Conservation (phyloP, 1,140 invertebrate genomes). For the Drosophila tristis region DNA sequence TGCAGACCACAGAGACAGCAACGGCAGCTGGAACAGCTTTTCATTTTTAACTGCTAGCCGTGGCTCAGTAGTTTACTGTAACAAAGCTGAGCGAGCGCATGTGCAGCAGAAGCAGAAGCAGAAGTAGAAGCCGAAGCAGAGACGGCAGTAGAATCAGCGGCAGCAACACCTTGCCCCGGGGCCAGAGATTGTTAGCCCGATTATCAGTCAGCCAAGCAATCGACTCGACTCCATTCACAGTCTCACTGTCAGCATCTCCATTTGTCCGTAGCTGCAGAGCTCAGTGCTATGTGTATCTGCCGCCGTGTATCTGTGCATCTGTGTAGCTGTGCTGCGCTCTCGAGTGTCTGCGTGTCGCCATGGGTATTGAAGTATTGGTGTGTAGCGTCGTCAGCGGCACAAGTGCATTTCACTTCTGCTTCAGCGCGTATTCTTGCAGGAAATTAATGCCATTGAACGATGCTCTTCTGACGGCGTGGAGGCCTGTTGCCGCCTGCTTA, state of each 20-base stretch:
- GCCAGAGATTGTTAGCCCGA: constrained; percentile 52
- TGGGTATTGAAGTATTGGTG: constrained; percentile 46
- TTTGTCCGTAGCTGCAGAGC: constrained; percentile 22
- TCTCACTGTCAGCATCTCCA: constrained; percentile 32
- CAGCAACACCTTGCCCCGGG: constrained; percentile 20
- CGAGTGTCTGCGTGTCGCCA: constrained; percentile 11
- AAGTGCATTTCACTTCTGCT: constrained; percentile 75
- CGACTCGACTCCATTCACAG: constrained; percentile 19
- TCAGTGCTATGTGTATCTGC: neutral
- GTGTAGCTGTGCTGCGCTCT: neutral
- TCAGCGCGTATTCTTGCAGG: constrained; percentile 66
- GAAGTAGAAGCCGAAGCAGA: constrained; percentile 10
- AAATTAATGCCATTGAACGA: constrained; percentile 69
- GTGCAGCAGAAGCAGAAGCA: constrained; percentile 30
- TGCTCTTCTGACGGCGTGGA: constrained; percentile 30
- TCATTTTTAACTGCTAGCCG: constrained; percentile 18
- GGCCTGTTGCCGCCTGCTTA: constrained; percentile 43
- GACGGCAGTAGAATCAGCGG: neutral
- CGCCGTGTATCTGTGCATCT: neutral
- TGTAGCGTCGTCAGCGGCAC: constrained; percentile 52
- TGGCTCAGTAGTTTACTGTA: constrained; percentile 39
- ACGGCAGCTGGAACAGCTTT: constrained; percentile 41
- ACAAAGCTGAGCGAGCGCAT: constrained; percentile 41
- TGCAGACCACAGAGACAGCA: constrained; percentile 28
- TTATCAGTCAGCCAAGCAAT: constrained; percentile 37